phyloP scores from a whole-genome alignment of 2,888 invertebrate species.

The Phanerotoma sp. region DNA sequence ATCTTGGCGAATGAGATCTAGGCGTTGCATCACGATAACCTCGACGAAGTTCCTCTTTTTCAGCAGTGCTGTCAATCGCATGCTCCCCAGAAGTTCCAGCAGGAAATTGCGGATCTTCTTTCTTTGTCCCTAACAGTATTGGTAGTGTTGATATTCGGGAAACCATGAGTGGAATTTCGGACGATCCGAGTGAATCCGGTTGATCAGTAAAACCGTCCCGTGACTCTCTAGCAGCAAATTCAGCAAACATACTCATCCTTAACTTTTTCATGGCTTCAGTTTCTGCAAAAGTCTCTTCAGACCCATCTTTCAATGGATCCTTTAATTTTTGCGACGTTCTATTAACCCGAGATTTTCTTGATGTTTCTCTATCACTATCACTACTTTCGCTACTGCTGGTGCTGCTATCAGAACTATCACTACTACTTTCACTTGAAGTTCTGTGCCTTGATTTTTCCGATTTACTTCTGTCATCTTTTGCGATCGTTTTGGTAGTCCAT shows the following conservation, averaged over 20 bases:
- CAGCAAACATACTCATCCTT: slow-evolving; percentile 45
- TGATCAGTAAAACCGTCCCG: slow-evolving; percentile 16
- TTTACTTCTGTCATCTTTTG: slow-evolving; percentile 10
- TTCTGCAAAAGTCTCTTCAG: slow-evolving; percentile 29
- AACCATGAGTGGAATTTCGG: not conserved
- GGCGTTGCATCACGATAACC: slow-evolving; percentile 1
- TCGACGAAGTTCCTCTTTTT: slow-evolving; percentile 2
- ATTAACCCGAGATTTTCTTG: not conserved
- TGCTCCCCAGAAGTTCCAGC: not conserved
- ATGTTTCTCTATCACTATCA: slow-evolving; percentile 1
- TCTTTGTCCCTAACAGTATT: too few species aligned
- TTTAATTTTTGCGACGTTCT: not conserved
- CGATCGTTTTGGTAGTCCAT: slow-evolving; percentile 26
- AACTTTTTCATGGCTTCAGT: slow-evolving; percentile 27
- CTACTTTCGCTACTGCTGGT: slow-evolving; percentile 10
- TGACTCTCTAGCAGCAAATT: slow-evolving; percentile 32
- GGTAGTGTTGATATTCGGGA: not conserved
- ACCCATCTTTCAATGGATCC: slow-evolving; percentile 2
- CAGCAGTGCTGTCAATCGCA: not conserved
- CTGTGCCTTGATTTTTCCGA: slow-evolving; percentile 37
- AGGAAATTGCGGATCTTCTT: too few species aligned
- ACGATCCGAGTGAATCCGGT: slow-evolving; percentile 14
- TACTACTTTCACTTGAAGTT: slow-evolving; percentile 20
- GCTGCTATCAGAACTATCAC: slow-evolving; percentile 8
- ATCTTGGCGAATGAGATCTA: slow-evolving; percentile 29